Evolutionary conservation across 2,797 vertebrate genomes (phyloP).

Genomic region (Sternotherus odoratus): DNA sequence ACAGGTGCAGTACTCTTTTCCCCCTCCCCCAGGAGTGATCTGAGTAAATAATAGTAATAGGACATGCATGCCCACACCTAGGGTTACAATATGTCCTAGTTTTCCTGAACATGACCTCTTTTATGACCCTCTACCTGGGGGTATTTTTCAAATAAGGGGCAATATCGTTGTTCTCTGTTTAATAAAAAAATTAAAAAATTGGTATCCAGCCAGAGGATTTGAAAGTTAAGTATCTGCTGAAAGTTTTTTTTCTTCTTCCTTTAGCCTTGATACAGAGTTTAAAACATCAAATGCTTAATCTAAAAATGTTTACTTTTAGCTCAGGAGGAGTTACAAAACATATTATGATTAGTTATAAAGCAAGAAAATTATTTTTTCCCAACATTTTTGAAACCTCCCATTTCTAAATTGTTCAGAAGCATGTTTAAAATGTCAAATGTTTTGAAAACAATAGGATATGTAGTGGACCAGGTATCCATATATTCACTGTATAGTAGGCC

Average conservation of each 20-base stretch:
- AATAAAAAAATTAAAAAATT: not conserved
- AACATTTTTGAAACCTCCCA: not conserved
- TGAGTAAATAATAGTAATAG: too few species aligned
- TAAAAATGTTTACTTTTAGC: not conserved
- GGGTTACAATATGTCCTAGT: too few species aligned
- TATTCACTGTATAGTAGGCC: not conserved
- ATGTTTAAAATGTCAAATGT: not conserved
- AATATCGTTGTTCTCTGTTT: too few species aligned
- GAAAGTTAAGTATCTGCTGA: not conserved
- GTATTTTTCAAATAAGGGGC: too few species aligned
- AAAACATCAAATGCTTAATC: not conserved
- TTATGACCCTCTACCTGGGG: too few species aligned
- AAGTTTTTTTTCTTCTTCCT: not conserved
- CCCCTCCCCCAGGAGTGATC: too few species aligned
- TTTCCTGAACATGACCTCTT: too few species aligned
- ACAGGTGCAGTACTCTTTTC: not conserved
- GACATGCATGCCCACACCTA: too few species aligned
- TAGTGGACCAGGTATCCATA: not conserved
- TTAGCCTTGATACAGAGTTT: not conserved
- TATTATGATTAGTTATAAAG: not conserved
- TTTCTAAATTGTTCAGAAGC: not conserved
- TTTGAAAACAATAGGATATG: not conserved
- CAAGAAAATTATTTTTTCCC: not conserved
- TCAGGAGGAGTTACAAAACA: not conserved
- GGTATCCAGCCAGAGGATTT: not conserved